Conservation (phyloP, 2,888 invertebrate genomes). For the Mongoloraphidia duomilia region DNA sequence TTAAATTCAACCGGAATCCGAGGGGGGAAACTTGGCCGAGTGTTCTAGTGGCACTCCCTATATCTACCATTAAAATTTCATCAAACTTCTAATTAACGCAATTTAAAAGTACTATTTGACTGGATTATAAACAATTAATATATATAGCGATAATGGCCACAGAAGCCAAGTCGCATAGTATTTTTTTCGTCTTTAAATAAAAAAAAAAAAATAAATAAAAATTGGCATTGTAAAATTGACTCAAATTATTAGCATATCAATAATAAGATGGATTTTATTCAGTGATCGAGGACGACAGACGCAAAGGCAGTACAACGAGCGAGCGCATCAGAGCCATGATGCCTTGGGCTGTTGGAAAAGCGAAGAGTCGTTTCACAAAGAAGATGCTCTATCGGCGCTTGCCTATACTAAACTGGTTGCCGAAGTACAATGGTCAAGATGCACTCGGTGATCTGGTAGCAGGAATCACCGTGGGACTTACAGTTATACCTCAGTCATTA, state of each 20-base stretch:
- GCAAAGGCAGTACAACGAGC: constrained; percentile 22
- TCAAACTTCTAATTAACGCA: too few relatives aligned
- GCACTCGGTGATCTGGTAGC: constrained; percentile 80
- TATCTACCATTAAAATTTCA: too few relatives aligned
- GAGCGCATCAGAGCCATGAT: constrained; percentile 23
- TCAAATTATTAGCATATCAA: neutral
- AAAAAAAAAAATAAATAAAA: too few relatives aligned
- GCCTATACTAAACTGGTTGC: constrained; percentile 65
- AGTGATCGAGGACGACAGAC: constrained; percentile 33
- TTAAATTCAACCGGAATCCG: too few relatives aligned
- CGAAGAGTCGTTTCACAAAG: constrained; percentile 40
- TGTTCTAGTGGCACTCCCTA: too few relatives aligned
- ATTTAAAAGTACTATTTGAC: too few relatives aligned
- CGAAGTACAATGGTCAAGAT: constrained; percentile 54
- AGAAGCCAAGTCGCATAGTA: too few relatives aligned
- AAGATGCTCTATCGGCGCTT: constrained; percentile 58
- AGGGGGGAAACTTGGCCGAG: too few relatives aligned
- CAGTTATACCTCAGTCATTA: constrained; percentile 82
- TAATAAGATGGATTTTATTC: constrained; percentile 15
- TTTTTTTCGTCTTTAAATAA: too few relatives aligned
- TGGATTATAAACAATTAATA: too few relatives aligned
- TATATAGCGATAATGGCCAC: too few relatives aligned
- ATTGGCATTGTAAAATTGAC: too few relatives aligned
- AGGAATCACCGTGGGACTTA: constrained; percentile 82
- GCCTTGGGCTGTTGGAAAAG: constrained; percentile 31